These are phyloP conservation scores for Melanotaenia parkinsoni DNA, from an alignment of 2,797 vertebrate species.

Conservation along the genomic window DNA sequence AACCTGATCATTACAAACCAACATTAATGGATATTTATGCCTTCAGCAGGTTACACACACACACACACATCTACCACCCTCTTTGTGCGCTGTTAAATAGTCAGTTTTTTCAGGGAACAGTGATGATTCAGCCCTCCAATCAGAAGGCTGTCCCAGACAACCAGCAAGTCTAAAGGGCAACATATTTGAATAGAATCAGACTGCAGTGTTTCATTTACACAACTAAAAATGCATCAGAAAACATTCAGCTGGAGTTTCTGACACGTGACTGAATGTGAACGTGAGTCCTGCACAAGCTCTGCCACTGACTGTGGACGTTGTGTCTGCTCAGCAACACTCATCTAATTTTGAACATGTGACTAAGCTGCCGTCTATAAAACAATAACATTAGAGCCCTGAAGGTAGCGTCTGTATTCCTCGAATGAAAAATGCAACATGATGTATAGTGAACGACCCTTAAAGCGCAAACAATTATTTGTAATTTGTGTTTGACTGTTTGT, in stretches of 20 bases:
- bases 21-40: constrained; percentile 30
- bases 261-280: background rate
- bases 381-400: constrained; percentile 5
- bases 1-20: constrained; percentile 31
- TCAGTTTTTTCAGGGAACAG: constrained; percentile 31
- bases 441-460: constrained; percentile 12
- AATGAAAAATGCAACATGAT: constrained; percentile 33
- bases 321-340: constrained; percentile 8
- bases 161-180: constrained; percentile 27
- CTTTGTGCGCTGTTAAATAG: background rate
- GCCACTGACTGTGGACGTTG: background rate
- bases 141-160: constrained; percentile 32
- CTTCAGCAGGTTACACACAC: background rate
- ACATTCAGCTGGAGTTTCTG: background rate
- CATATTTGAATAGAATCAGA: constrained; percentile 21
- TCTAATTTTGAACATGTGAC: constrained; percentile 21
- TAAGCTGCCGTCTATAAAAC: constrained; percentile 11
- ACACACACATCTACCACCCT: background rate
- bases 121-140: constrained; percentile 46
- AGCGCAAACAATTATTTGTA: constrained; percentile 33
- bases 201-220: constrained; percentile 8
- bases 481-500: constrained; percentile 4
- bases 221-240: constrained; percentile 3
- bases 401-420: constrained; percentile 6
- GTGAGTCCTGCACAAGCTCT: background rate